Evolutionary conservation across 2,888 invertebrate genomes (phyloP).

Genomic region (Candidula unifasciata): DNA sequence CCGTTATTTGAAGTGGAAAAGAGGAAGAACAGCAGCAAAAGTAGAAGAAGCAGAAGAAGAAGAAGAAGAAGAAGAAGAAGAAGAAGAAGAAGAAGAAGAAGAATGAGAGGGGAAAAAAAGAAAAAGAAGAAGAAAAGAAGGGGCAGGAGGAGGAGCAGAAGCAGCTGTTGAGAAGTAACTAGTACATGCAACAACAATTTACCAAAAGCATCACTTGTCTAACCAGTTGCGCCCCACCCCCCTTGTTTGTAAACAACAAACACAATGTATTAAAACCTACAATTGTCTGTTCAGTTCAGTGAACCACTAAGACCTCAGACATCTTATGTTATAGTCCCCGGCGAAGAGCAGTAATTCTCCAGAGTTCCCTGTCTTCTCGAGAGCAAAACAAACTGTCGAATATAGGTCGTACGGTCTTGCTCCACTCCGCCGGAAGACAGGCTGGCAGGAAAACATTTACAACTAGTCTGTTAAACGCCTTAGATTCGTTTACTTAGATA

Average conservation of each 20-base stretch:
- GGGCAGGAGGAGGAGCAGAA: background rate
- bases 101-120: background rate
- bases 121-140: background rate
- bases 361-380: background rate
- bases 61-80: background rate
- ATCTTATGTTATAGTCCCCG: background rate
- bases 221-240: no score
- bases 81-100: background rate
- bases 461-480: background rate
- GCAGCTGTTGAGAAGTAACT: background rate
- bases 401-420: background rate
- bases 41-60: no score
- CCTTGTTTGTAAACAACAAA: no score
- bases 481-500: conserved; percentile 31
- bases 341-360: background rate
- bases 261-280: background rate
- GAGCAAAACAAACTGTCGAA: conserved; percentile 18
- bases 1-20: no score
- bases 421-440: background rate
- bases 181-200: background rate
- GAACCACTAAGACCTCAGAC: background rate
- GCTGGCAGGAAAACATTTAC: conserved; percentile 21
- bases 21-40: no score
- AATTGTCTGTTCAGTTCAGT: no score
- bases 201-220: background rate